Evolutionary conservation across 1,140 invertebrate species (phyloP).

Genomic region (Ceratoteleas bidentatus): DNA sequence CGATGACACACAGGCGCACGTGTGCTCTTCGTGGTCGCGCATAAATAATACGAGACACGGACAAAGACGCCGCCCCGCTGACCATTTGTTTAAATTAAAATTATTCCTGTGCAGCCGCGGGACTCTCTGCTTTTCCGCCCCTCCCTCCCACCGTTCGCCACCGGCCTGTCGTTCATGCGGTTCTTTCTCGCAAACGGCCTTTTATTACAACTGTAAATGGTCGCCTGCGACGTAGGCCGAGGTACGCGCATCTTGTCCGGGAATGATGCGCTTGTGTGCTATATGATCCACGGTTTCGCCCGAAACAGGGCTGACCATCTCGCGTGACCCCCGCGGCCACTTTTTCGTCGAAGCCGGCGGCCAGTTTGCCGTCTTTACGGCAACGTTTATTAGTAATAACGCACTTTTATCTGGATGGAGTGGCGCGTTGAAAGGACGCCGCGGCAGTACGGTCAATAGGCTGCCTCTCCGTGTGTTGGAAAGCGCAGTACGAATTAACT

Average conservation of each 20-base stretch:
- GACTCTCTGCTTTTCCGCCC: slow-evolving; percentile 47
- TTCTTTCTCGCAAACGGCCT: slow-evolving; percentile 69
- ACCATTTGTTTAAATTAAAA: slow-evolving; percentile 82
- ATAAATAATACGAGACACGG: slow-evolving; percentile 81
- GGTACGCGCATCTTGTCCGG: slow-evolving; percentile 40
- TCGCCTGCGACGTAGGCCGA: slow-evolving; percentile 64
- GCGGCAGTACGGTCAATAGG: slow-evolving; percentile 30
- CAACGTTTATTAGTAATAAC: slow-evolving; percentile 72
- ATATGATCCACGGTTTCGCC: slow-evolving; percentile 65
- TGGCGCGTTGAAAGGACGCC: slow-evolving; percentile 60
- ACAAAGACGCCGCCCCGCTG: slow-evolving; percentile 81
- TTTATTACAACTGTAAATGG: slow-evolving; percentile 80
- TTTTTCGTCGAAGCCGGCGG: slow-evolving; percentile 49
- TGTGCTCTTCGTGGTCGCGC: slow-evolving; percentile 76
- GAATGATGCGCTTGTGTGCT: slow-evolving; percentile 54
- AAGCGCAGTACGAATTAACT: slow-evolving; percentile 58
- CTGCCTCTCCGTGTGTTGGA: slow-evolving; percentile 20
- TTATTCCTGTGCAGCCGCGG: slow-evolving; percentile 72
- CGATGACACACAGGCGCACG: slow-evolving; percentile 81
- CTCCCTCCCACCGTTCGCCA: not conserved
- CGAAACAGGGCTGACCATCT: slow-evolving; percentile 64
- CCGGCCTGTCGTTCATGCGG: not conserved
- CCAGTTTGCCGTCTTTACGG: slow-evolving; percentile 67
- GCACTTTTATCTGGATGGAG: slow-evolving; percentile 71
- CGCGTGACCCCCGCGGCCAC: slow-evolving; percentile 56